A percentile compares a stretch with the other conserved stretches of the same genome.
Evolutionary conservation across 2,888 invertebrate species (phyloP).

Genomic region (Lasioglossum calceatum): DNA sequence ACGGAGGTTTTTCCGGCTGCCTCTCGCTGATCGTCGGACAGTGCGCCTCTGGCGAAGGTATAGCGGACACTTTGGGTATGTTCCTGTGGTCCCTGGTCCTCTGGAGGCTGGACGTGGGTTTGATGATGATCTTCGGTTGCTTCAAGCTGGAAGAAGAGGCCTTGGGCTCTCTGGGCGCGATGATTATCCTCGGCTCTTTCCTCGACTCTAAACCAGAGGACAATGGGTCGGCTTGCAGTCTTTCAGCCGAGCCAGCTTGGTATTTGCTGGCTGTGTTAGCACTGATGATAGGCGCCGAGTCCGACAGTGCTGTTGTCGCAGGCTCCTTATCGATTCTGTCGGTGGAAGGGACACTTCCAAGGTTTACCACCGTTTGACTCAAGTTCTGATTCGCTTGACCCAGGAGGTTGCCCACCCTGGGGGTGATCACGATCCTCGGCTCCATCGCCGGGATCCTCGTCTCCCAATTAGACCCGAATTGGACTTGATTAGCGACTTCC

Average conservation of each 20-base stretch:
- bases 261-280: neutral
- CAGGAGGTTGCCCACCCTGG: conserved; percentile 72
- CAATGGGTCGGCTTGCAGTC: neutral
- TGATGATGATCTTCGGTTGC: conserved; percentile 82
- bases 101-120: conserved; percentile 77
- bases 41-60: conserved; percentile 77
- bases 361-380: conserved; percentile 61
- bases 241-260: conserved; percentile 23
- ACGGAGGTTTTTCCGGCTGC: conserved; percentile 71
- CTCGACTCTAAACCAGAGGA: conserved; percentile 51
- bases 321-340: conserved; percentile 63
- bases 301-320: conserved; percentile 2
- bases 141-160: conserved; percentile 65
- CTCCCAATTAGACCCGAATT: conserved; percentile 56
- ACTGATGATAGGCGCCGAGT: conserved; percentile 21
- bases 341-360: conserved; percentile 28
- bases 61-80: conserved; percentile 81
- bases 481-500: conserved; percentile 42
- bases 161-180: conserved; percentile 86
- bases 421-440: conserved; percentile 79
- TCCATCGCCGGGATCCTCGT: conserved; percentile 57
- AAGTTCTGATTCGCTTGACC: conserved; percentile 71
- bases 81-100: conserved; percentile 76
- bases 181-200: conserved; percentile 87
- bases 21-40: conserved; percentile 69